Conservation (phyloP, 1,140 invertebrate species). For the Paraescarpia echinospica region DNA sequence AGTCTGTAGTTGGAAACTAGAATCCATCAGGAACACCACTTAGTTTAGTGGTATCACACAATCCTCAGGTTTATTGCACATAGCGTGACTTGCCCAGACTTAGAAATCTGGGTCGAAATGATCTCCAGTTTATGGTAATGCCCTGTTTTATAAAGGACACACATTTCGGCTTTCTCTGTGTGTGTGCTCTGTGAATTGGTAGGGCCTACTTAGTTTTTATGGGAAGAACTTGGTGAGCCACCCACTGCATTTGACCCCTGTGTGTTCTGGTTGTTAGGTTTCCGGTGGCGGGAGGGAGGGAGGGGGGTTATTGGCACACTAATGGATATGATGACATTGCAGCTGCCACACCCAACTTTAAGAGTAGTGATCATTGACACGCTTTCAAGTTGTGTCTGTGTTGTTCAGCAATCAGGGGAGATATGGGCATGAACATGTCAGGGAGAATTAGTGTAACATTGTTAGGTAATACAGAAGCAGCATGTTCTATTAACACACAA, state of each 20-base stretch:
- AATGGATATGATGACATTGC: background rate
- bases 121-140: background rate
- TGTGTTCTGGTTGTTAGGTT: background rate
- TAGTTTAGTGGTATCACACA: background rate
- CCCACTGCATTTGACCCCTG: background rate
- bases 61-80: background rate
- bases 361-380: background rate
- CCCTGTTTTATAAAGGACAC: background rate
- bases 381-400: background rate
- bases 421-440: background rate
- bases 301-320: background rate
- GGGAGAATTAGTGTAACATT: background rate
- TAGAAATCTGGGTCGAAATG: background rate
- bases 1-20: background rate
- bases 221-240: background rate
- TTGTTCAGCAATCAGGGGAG: background rate
- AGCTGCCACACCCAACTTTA: background rate
- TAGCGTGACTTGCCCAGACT: background rate
- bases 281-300: background rate
- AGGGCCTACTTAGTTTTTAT: background rate
- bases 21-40: background rate
- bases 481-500: background rate
- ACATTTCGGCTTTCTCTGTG: background rate
- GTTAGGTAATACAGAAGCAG: background rate
- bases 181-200: background rate